A percentile compares a stretch with the other conserved stretches of the same genome.
These are phyloP conservation scores for Brachypodius melanocephalos DNA, from an alignment of 2,113 vertebrate genomes.

Conservation along the genomic window DNA sequence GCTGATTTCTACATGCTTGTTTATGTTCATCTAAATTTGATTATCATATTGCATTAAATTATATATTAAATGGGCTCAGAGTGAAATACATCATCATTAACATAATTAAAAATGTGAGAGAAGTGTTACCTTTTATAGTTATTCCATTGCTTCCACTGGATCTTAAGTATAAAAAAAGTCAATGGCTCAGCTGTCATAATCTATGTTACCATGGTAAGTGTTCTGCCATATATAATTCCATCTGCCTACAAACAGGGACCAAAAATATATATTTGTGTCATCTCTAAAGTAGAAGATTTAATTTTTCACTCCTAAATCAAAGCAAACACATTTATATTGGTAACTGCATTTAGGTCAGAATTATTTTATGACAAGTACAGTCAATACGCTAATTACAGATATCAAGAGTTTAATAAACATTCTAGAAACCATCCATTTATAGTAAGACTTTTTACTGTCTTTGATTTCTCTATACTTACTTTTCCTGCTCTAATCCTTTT, in stretches of 20 bases:
- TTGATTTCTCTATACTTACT: not conserved
- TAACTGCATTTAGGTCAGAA: not conserved
- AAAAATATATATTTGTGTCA: conserved; percentile 10
- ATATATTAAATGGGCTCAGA: not conserved
- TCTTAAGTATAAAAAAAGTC: not conserved
- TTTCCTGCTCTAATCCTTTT: not conserved
- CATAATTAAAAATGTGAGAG: not conserved
- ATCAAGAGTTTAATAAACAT: not conserved
- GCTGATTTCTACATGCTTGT: not conserved
- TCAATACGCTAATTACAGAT: not conserved
- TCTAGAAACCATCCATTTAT: not conserved
- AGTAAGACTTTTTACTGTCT: not conserved
- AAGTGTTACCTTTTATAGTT: not conserved
- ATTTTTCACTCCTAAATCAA: not conserved
- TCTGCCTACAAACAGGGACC: conserved; percentile 13
- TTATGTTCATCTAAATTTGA: not conserved
- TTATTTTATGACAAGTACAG: not conserved
- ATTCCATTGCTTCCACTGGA: not conserved
- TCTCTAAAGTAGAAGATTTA: not conserved
- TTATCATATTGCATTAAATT: not conserved
- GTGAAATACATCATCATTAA: not conserved
- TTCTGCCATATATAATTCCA: not conserved
- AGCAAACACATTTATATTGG: not conserved
- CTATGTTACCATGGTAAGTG: not conserved
- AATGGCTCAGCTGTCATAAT: not conserved